Evolutionary conservation across 1,140 invertebrate species (phyloP).

Genomic region (Druon quercuslanigerum): DNA sequence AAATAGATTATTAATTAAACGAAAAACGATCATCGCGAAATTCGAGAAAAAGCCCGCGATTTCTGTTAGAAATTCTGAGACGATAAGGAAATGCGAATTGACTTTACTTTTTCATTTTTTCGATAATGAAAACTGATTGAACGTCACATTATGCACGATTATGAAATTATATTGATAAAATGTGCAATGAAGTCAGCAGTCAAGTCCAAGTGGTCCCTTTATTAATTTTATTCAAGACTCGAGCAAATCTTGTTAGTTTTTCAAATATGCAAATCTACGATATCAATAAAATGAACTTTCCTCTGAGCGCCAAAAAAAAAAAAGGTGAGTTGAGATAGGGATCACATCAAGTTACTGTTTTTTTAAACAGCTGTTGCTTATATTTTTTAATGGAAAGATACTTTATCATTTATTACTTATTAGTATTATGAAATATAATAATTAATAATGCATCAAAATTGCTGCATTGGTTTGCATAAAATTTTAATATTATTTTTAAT

Average conservation of each 20-base stretch:
- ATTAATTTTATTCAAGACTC: constrained; percentile 25
- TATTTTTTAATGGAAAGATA: no score
- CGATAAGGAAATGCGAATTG: neutral
- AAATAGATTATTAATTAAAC: constrained; percentile 2
- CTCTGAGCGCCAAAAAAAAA: no score
- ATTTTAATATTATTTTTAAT: no score
- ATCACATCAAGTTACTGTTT: no score
- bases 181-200: constrained; percentile 14
- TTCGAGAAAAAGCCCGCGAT: neutral
- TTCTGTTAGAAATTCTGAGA: neutral
- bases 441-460: no score
- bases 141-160: constrained; percentile 14
- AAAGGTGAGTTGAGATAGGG: no score
- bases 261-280: neutral
- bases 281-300: neutral
- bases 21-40: neutral
- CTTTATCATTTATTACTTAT: no score
- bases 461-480: no score
- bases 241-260: neutral
- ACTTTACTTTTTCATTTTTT: neutral
- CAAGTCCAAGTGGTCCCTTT: constrained; percentile 5
- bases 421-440: no score
- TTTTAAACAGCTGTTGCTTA: no score
- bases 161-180: constrained; percentile 26
- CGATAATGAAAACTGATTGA: neutral